Conservation (phyloP, 92 coral and sea anemone genomes). For the Heteractis magnifica region DNA sequence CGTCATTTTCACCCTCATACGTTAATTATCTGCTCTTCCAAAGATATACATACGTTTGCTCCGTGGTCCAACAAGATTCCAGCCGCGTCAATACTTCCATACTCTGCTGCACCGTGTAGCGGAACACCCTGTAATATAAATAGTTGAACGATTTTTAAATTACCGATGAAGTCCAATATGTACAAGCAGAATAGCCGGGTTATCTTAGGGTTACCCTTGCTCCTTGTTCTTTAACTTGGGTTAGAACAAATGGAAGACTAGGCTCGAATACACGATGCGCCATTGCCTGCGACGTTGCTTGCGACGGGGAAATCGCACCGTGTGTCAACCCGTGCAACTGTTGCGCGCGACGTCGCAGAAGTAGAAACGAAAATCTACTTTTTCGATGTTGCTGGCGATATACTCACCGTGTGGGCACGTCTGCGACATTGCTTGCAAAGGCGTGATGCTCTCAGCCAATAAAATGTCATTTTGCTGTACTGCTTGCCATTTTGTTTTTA, state of each 20-base stretch:
- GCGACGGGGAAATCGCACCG: neutral
- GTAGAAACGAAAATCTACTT: neutral
- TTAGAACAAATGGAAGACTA: too few relatives aligned
- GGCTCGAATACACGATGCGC: neutral
- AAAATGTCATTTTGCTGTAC: too few relatives aligned
- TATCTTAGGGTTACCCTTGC: neutral
- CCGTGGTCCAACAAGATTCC: constrained; percentile 57
- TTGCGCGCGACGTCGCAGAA: neutral
- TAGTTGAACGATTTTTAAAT: neutral
- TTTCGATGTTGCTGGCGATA: neutral
- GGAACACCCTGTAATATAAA: constrained; percentile 68
- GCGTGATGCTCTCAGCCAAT: too few relatives aligned
- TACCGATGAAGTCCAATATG: too few relatives aligned
- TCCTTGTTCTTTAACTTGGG: neutral
- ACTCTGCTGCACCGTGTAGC: constrained; percentile 83
- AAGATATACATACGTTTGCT: constrained; percentile 52
- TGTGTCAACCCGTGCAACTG: neutral
- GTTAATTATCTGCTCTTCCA: too few relatives aligned
- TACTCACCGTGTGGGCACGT: neutral
- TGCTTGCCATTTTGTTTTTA: too few relatives aligned
- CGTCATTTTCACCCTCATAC: neutral
- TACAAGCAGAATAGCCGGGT: too few relatives aligned
- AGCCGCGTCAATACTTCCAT: constrained; percentile 70
- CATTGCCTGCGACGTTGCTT: neutral
- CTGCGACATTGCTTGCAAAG: too few relatives aligned